Base-by-base conservation (phyloP, 1,140 invertebrate species). In the Dreissena rostriformis region DNA sequence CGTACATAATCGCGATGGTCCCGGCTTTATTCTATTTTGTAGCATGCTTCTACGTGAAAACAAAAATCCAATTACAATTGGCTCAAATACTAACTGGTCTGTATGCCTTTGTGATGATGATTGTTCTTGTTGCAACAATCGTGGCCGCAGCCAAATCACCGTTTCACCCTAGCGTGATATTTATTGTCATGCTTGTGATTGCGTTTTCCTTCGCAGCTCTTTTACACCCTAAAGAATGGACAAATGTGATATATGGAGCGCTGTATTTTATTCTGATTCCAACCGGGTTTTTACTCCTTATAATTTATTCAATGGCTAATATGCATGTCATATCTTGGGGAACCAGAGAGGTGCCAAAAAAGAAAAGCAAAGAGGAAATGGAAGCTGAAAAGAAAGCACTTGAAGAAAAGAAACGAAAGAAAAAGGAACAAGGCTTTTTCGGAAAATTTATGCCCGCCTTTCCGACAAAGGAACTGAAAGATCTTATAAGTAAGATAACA, bases 401-500 rank as follows among this genome's bases (percentile, higher is more conserved):
- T 53, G 88, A 88, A 83, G 86, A 87, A 79, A 86, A 86, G 74
- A 73, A 86, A n/a, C 86, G 88, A 65, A 88, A 87, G 57, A 88
- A 87, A 55, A 88, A 91, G 63, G 85, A 88, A 68, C 86, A 66
- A 80, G 84, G 85, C 7, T 85, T 86, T 53, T 87, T 88, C 4
- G 87, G 80, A 22, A 86, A 75, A 83, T 80, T 88, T 19, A 86
- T 93, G 96, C 97, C 91, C 94, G 95, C 93, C 96, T 97, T 95
- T 95, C 98, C 92, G 97, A 97, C 98, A 15, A 73, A 86, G 28
- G 87, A 86, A 29, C 57, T 85, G 12, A 82, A 87, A 97, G 83
- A 97, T 97, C 15, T 96, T 97, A 90, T 97, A 97, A 95, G 96
- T 97, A 90, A 82, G 22, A 55, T 90, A 15, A 76, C 80, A 4